Conservation (phyloP, 2,888 invertebrate genomes). For the Drosophila heteroneura region DNA sequence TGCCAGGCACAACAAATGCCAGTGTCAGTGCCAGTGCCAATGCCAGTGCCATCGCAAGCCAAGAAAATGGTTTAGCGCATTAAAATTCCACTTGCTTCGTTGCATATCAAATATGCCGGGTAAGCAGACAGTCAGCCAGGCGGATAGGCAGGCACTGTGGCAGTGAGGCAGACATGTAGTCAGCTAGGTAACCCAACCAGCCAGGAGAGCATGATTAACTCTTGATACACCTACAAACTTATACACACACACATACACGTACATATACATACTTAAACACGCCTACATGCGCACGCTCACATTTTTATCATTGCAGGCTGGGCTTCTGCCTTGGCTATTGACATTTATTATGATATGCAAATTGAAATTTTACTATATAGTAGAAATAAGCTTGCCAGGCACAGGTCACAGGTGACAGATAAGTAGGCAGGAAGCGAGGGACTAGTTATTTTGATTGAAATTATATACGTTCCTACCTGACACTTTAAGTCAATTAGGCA, state of each 20-base stretch:
- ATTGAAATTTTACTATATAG: constrained; percentile 75
- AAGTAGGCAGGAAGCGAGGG: constrained; percentile 21
- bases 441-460: constrained; percentile 74
- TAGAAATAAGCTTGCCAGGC: constrained; percentile 24
- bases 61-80: constrained; percentile 79
- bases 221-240: constrained; percentile 46
- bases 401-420: constrained; percentile 1
- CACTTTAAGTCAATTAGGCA: constrained; percentile 46
- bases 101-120: constrained; percentile 78
- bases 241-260: background rate
- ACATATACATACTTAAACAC: constrained; percentile 7
- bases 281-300: constrained; percentile 5
- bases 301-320: constrained; percentile 45
- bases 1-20: constrained; percentile 57
- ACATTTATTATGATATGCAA: constrained; percentile 76
- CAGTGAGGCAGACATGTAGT: background rate
- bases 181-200: constrained; percentile 15
- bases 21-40: constrained; percentile 16
- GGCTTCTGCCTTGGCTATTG: constrained; percentile 63
- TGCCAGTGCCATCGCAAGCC: constrained; percentile 56
- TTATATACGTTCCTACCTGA: constrained; percentile 47
- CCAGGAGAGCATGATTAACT: constrained; percentile 59
- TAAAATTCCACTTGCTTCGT: constrained; percentile 78
- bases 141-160: background rate
- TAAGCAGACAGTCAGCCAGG: constrained; percentile 38